These are phyloP conservation scores for Thera britannica DNA, from an alignment of 2,888 invertebrate genomes.

Conservation along the genomic window DNA sequence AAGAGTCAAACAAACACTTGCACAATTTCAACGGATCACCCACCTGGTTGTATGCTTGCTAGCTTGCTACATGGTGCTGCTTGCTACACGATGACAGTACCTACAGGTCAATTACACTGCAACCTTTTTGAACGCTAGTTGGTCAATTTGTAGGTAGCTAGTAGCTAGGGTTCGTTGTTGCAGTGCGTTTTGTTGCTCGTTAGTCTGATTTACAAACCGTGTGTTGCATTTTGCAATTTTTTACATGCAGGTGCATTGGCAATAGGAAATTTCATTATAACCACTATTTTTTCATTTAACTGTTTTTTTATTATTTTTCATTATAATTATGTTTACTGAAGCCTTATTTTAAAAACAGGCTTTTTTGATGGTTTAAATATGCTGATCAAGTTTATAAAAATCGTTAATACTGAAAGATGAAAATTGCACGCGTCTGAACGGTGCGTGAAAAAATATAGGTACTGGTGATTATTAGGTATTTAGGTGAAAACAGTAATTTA, in stretches of 20 bases:
- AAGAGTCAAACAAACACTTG: conserved; percentile 40
- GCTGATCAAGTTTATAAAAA: too few species aligned
- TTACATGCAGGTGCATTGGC: background rate
- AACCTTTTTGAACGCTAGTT: conserved; percentile 24
- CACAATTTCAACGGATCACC: conserved; percentile 39
- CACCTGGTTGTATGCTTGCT: conserved; percentile 17
- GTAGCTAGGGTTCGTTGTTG: background rate
- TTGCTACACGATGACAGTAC: conserved; percentile 15
- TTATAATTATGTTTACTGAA: too few species aligned
- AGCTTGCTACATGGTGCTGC: conserved; percentile 16
- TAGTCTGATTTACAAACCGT: conserved; percentile 15
- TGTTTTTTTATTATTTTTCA: too few species aligned
- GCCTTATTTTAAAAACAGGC: too few species aligned
- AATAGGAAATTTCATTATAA: background rate
- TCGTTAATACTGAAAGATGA: too few species aligned
- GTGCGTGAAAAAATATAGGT: too few species aligned
- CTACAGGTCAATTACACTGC: conserved; percentile 26
- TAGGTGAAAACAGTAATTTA: too few species aligned
- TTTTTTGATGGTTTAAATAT: too few species aligned
- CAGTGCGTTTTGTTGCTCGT: conserved; percentile 14
- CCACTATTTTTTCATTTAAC: too few species aligned
- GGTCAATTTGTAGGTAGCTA: conserved; percentile 15
- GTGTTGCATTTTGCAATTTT: conserved; percentile 4
- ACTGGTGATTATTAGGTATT: too few species aligned
- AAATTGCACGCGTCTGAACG: too few species aligned